Conservation (phyloP, 2,888 invertebrate species). For the Anoplius nigerrimus region DNA sequence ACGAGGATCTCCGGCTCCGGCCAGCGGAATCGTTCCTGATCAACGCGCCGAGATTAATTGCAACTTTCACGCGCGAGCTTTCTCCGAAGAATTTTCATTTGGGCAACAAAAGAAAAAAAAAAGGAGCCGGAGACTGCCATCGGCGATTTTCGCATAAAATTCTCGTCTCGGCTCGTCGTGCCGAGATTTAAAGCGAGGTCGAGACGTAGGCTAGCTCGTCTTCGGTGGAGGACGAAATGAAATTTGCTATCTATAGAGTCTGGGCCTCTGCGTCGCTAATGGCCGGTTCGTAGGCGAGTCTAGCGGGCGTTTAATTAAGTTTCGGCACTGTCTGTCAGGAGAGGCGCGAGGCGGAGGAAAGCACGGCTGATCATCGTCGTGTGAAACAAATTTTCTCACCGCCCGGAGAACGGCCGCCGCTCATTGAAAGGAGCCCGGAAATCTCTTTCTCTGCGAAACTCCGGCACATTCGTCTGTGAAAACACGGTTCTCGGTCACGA, state of each 20-base stretch:
- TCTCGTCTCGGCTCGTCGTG: too few species aligned
- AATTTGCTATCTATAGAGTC: neutral
- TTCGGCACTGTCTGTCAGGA: neutral
- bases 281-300: neutral
- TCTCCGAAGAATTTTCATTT: too few species aligned
- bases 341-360: constrained; percentile 22
- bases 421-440: constrained; percentile 56
- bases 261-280: neutral
- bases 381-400: constrained; percentile 51
- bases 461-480: constrained; percentile 50
- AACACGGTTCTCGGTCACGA: constrained; percentile 45
- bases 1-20: too few species aligned
- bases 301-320: neutral
- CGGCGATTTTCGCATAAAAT: too few species aligned
- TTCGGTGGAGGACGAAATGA: neutral
- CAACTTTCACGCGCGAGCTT: too few species aligned
- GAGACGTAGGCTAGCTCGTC: too few species aligned
- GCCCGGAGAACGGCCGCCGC: constrained; percentile 35
- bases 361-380: constrained; percentile 39
- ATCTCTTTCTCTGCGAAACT: constrained; percentile 53
- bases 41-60: too few species aligned
- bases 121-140: too few species aligned
- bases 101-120: too few species aligned
- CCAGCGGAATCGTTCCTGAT: too few species aligned
- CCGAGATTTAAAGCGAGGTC: too few species aligned